Conservation (phyloP, 2,797 vertebrate genomes). For the Adelosebastes latens region DNA sequence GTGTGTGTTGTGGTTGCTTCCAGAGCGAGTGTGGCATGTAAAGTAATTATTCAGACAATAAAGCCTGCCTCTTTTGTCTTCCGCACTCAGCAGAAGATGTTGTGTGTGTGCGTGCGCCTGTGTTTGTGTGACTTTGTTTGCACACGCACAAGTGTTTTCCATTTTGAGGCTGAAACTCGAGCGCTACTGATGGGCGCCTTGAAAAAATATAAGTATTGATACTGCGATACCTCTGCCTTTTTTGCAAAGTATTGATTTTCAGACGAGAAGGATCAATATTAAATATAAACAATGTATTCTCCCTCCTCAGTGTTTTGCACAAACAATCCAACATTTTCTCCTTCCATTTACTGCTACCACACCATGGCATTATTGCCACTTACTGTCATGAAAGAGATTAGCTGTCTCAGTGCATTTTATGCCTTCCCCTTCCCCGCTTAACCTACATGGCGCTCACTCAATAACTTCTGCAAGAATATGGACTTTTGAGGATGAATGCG, state of each 20-base stretch:
- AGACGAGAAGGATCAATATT: conserved; percentile 12
- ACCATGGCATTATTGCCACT: background rate
- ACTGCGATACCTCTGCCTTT: background rate
- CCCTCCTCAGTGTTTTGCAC: background rate
- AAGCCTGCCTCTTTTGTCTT: conserved; percentile 50
- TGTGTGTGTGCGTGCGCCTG: background rate
- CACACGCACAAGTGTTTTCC: background rate
- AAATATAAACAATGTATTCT: conserved; percentile 9
- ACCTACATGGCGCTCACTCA: background rate
- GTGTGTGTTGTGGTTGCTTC: conserved; percentile 39
- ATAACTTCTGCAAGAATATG: background rate
- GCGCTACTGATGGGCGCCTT: conserved; percentile 3
- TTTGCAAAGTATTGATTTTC: conserved; percentile 28
- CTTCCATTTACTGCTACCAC: background rate
- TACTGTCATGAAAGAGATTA: background rate
- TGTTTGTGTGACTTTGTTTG: background rate
- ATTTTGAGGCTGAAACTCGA: background rate
- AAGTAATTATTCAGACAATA: conserved; percentile 68
- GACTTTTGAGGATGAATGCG: background rate
- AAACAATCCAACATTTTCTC: background rate
- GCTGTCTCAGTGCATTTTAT: background rate
- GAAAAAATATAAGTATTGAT: conserved; percentile 27
- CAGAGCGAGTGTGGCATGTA: conserved; percentile 48
- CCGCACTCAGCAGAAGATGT: conserved; percentile 4
- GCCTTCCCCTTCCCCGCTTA: background rate